A percentile compares a stretch with the other conserved stretches of the same genome.
phyloP scores from a whole-genome alignment of 2,797 vertebrate genomes.

The Pseudomugil tenellus region DNA sequence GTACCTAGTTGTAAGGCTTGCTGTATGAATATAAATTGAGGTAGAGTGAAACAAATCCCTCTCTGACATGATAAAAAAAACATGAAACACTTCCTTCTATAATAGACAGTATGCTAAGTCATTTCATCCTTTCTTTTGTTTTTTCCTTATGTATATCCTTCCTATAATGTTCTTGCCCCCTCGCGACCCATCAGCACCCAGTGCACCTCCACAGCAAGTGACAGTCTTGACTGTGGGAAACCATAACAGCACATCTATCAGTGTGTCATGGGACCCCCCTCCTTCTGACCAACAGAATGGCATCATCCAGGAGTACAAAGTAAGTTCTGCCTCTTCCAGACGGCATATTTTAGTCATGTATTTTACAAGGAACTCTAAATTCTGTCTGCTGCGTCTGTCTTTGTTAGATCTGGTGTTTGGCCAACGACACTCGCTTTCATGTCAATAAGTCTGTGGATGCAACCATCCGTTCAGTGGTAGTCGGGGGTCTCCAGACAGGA shows the following conservation, averaged over 20 bases:
- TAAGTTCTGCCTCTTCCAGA: constrained; percentile 52
- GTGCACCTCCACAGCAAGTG: constrained; percentile 96
- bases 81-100: constrained; percentile 10
- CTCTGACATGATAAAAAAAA: constrained; percentile 40
- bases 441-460: constrained; percentile 98
- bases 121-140: constrained; percentile 10
- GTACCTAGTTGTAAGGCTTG: constrained; percentile 42
- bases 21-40: constrained; percentile 64
- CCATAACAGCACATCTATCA: constrained; percentile 98
- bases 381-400: constrained; percentile 55
- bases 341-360: constrained; percentile 39
- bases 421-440: constrained; percentile 96
- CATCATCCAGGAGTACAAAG: constrained; percentile 98
- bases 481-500: constrained; percentile 93
- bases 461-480: constrained; percentile 95
- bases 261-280: constrained; percentile 98
- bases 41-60: constrained; percentile 42
- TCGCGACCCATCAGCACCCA: constrained; percentile 84
- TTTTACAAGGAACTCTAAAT: constrained; percentile 32
- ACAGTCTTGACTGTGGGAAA: constrained; percentile 93
- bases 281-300: constrained; percentile 96
- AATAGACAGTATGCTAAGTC: constrained; percentile 10
- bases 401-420: constrained; percentile 96
- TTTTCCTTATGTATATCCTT: constrained; percentile 2
- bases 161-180: not conserved